These are phyloP conservation scores for Apamea epomidion DNA, from an alignment of 2,888 invertebrate species.

Conservation along the genomic window DNA sequence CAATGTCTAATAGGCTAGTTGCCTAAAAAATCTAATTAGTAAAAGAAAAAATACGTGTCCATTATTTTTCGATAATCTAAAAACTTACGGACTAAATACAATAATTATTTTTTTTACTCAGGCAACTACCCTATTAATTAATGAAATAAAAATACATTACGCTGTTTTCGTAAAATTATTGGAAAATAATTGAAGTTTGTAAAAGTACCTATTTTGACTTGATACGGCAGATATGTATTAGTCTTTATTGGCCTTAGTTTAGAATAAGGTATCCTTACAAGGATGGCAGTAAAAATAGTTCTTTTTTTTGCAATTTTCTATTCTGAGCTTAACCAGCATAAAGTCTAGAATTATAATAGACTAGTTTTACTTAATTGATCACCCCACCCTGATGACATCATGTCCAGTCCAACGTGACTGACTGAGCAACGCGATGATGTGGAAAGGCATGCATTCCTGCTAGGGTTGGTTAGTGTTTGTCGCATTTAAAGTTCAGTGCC, in stretches of 20 bases:
- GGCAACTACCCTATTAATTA: too few relatives aligned
- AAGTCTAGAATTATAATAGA: not conserved
- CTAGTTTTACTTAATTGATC: constrained; percentile 5
- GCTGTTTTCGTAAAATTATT: not conserved
- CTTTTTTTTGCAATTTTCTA: not conserved
- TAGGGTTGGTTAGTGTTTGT: constrained; percentile 4
- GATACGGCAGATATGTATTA: not conserved
- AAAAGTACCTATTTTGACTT: not conserved
- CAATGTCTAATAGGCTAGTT: too few relatives aligned
- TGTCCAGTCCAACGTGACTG: constrained; percentile 23
- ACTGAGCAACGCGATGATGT: constrained; percentile 40
- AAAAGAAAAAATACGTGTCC: too few relatives aligned
- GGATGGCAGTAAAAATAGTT: not conserved
- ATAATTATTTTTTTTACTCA: too few relatives aligned
- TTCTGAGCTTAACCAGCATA: not conserved
- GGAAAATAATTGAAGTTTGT: not conserved
- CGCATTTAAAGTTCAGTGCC: not conserved
- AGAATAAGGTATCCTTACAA: not conserved
- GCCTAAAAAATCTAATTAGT: too few relatives aligned
- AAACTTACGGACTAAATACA: too few relatives aligned
- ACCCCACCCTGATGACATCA: constrained; percentile 27
- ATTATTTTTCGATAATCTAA: too few relatives aligned
- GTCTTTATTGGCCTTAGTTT: not conserved
- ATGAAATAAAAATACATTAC: too few relatives aligned
- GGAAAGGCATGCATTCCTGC: constrained; percentile 26